Evolutionary conservation across 2,888 invertebrate genomes (phyloP).

Genomic region (Harmothoe impar): DNA sequence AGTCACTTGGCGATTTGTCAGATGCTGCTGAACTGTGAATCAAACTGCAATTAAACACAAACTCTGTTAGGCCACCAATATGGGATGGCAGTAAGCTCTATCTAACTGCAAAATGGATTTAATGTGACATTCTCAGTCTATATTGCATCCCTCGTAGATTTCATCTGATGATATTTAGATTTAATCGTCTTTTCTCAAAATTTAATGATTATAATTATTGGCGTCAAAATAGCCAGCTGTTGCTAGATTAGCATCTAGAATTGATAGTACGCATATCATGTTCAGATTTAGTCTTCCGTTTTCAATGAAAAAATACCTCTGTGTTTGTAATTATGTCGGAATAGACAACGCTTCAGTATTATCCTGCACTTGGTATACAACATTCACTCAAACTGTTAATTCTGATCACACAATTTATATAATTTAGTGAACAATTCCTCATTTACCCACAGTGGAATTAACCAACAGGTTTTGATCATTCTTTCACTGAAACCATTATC

Average conservation of each 20-base stretch:
- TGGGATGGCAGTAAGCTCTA: background rate
- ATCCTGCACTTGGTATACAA: no score
- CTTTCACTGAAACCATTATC: background rate
- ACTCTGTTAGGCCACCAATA: background rate
- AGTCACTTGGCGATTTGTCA: constrained; percentile 19
- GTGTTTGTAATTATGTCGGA: no score
- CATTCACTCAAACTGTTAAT: no score
- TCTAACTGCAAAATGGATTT: background rate
- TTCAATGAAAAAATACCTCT: no score
- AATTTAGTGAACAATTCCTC: no score
- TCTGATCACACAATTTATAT: no score
- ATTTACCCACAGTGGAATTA: background rate
- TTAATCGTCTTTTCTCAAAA: background rate
- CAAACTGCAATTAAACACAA: constrained; percentile 52
- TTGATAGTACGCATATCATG: no score
- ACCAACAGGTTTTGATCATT: background rate
- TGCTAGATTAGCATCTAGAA: background rate
- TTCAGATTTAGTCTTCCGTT: no score
- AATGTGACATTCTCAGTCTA: no score
- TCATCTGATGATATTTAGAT: background rate
- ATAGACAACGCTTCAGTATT: no score
- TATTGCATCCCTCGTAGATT: no score
- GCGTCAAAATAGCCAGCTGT: background rate
- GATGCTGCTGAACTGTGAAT: background rate
- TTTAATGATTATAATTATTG: no score